Percentiles rank a stretch among this genome's conserved stretches.
These are phyloP conservation scores for Platyura marginata DNA, from an alignment of 1,140 invertebrate genomes.

Conservation along the genomic window DNA sequence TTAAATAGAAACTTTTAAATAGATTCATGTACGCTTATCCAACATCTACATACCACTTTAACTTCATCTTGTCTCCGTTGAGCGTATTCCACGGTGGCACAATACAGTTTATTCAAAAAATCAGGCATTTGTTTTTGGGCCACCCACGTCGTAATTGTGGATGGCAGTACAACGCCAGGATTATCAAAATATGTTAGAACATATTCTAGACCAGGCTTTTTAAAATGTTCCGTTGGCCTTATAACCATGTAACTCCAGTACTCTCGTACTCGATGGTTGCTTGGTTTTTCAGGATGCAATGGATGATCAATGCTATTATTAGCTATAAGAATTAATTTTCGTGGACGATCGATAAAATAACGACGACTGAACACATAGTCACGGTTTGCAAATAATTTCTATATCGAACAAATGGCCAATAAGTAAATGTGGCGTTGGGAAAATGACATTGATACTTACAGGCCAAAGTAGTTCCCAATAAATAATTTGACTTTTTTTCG, in stretches of 20 bases:
- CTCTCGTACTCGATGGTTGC: slow-evolving; percentile 40
- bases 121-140: slow-evolving; percentile 29
- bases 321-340: slow-evolving; percentile 28
- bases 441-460: slow-evolving; percentile 28
- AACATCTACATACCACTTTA: not conserved
- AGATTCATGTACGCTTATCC: not conserved
- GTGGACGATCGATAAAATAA: slow-evolving; percentile 35
- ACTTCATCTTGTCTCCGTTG: slow-evolving; percentile 10
- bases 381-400: slow-evolving; percentile 65
- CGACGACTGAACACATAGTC: slow-evolving; percentile 72
- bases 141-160: slow-evolving; percentile 44
- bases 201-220: slow-evolving; percentile 44
- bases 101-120: slow-evolving; percentile 22
- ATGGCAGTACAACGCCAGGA: slow-evolving; percentile 52
- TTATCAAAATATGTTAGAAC: slow-evolving; percentile 75
- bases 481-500: slow-evolving; percentile 47
- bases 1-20: not conserved
- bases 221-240: slow-evolving; percentile 30
- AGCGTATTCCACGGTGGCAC: slow-evolving; percentile 20
- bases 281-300: slow-evolving; percentile 16
- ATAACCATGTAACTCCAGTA: slow-evolving; percentile 82
- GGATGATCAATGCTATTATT: slow-evolving; percentile 25
- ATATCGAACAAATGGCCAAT: slow-evolving; percentile 11
- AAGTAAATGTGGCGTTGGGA: not conserved
- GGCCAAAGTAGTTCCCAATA: slow-evolving; percentile 84